Evolutionary conservation across 1,140 invertebrate species (phyloP), one percentile per base, ranked within the genome.

Genomic region (Drosophila sp.): DNA sequence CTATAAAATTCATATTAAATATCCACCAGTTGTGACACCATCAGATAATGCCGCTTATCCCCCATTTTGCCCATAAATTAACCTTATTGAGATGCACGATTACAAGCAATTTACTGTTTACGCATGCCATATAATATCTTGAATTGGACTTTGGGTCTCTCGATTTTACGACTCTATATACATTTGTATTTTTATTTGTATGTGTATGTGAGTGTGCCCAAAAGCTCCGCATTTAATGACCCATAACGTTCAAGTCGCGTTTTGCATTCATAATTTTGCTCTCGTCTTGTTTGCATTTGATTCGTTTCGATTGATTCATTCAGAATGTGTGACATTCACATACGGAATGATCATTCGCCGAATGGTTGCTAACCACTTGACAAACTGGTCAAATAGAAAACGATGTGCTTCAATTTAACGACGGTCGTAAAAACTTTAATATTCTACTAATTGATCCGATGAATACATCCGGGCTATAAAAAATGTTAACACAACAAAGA

Each of bases 91-190:
- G 77, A 56, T 59, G 61, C 78, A 57, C 73, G 81, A 77, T 84
- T 84, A 84, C 82, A 84, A 71, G 66, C 81, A 78, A 84, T 84
- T 84, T 86, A 84, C 80, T 75, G 80, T 86, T 86, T 64, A 84
- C 67, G 77, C 75, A 76, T 77, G 69, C 64, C 82, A 86, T 83
- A 86, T 77, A 75, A 73, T 72, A 73, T 65, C 72, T 62, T 32
- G 58, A 79, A 62, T 63, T 72, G 67, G 71, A 63, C 43, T 58
- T 56, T 58, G 56, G 9, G 34, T 48, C 34, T 32, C 32, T 67
- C 18, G 34, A 36, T 63, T 64, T 41, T 46, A 36, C 53, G 43
- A 59, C 48, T 16, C 40, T 66, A 50, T 65, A 43, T 32, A n/a
- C 38, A 11, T 18, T 18, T 18, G n/a, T 40, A 46, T 48, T 29